A percentile compares a stretch with the other conserved stretches of the same genome.
phyloP scores from a whole-genome alignment of 92 coral and sea anemone species.

The Montipora capitata region DNA sequence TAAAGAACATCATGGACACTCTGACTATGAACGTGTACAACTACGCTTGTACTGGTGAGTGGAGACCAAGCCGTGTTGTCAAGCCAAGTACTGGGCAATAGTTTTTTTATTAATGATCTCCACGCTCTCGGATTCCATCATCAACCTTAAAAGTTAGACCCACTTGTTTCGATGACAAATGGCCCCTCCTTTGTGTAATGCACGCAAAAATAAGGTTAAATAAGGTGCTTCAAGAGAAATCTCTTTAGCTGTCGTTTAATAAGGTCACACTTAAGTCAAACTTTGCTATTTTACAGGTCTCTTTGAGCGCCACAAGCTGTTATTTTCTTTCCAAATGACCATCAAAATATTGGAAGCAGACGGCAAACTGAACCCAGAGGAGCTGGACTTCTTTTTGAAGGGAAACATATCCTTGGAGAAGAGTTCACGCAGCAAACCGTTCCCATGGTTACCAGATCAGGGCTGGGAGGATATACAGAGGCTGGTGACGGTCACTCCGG shows the following conservation, averaged over 20 bases:
- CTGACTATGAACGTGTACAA: conserved; percentile 95
- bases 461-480: conserved; percentile 98
- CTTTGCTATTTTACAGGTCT: conserved; percentile 68
- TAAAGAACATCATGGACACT: conserved; percentile 98
- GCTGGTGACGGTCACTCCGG: conserved; percentile 90
- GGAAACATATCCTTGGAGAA: conserved; percentile 97
- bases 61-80: no score
- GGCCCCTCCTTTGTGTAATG: no score
- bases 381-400: conserved; percentile 97
- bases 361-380: conserved; percentile 95
- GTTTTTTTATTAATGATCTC: background rate
- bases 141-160: no score
- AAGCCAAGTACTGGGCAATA: background rate
- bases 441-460: conserved; percentile 97
- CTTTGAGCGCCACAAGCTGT: conserved; percentile 96
- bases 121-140: background rate
- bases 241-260: no score
- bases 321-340: conserved; percentile 99
- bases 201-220: no score
- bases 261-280: no score
- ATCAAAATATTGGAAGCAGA: conserved; percentile 99
- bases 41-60: conserved; percentile 99
- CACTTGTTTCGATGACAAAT: no score
- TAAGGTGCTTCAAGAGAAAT: no score
- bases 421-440: conserved; percentile 97